Base-by-base conservation (phyloP, 2,797 vertebrate species). In the Rhynchonycteris naso region DNA sequence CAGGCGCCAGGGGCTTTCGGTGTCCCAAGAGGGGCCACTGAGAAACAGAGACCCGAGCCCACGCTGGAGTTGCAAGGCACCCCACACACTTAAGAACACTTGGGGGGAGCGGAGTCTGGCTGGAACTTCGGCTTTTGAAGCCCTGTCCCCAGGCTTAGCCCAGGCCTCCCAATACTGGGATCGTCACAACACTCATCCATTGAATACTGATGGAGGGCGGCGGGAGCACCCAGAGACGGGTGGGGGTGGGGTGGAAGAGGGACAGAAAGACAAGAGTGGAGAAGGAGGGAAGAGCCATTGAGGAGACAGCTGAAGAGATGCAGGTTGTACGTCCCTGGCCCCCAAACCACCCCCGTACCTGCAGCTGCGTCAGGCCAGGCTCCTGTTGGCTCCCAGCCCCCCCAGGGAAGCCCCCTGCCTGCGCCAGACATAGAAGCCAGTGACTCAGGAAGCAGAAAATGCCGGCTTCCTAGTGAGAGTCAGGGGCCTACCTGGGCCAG, bases 311-410 rank as follows among this genome's bases (percentile, higher is more conserved):
- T 8, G 24, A 54, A 18, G 30, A 75, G n/a, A 38, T 12, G 21
- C 22, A 14, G 47, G 68, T 38, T 2, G 22, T 22, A 8, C 1
- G 24, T 13, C 65, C 63, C 4, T 1, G 58, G 24, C 22, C 50
- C 76, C 59, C 21, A 1, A 0, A n/a, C 68, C 54, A 7, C 30
- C 85, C 87, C 52, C 2, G 16, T 95, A 96, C 96, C 96, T 97
- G 93, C 92, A 38, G 93, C 87, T 47, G 82, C 19, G 63, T 72
- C 75, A 38, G 76, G 16, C 58, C 43, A 24, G 68, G 56, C 66
- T 71, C 68, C 28, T 10, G 66, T 87, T 1, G 26, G 80, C 26
- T 81, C 76, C 82, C 83, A n/a, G 80, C 61, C 85, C 83, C 83
- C 11, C 56, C 54, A 4, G 61, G 54, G 30, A 28, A 0, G 38